Conservation (phyloP, 2,888 invertebrate genomes). For the Yponomeuta malinellus region DNA sequence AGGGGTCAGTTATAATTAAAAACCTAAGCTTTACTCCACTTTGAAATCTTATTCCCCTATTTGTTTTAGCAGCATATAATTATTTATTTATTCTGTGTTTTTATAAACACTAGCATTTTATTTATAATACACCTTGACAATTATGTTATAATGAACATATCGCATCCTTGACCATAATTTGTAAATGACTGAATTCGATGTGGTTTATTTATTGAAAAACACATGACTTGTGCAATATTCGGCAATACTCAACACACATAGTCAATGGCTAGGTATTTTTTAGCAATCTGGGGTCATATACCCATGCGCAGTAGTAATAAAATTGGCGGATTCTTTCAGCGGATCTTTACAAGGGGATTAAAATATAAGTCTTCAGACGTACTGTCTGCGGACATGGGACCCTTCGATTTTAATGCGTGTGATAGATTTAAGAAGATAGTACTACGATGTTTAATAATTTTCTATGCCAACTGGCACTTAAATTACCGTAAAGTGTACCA, state of each 20-base stretch:
- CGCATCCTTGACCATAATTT: not conserved
- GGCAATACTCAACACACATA: constrained; percentile 58
- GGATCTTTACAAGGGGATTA: not conserved
- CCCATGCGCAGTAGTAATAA: too few relatives aligned
- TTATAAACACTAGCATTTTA: too few relatives aligned
- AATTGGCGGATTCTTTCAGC: too few relatives aligned
- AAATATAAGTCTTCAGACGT: not conserved
- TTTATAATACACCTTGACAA: not conserved
- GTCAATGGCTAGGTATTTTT: not conserved
- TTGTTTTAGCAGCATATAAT: too few relatives aligned
- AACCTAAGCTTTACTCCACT: too few relatives aligned
- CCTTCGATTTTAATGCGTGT: not conserved
- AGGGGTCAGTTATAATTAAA: too few relatives aligned
- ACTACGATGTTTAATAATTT: not conserved
- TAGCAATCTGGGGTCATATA: not conserved
- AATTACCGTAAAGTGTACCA: not conserved
- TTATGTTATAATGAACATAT: not conserved
- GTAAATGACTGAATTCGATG: constrained; percentile 19
- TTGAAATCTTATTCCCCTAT: too few relatives aligned
- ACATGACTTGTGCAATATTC: constrained; percentile 64
- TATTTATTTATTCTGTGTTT: too few relatives aligned
- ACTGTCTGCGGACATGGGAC: not conserved
- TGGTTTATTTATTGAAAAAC: constrained; percentile 26
- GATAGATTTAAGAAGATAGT: not conserved
- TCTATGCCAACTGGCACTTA: not conserved